A percentile compares a stretch with the other conserved stretches of the same genome.
Evolutionary conservation across 2,113 vertebrate genomes (phyloP).

Genomic region (Acrocephalus kingi): DNA sequence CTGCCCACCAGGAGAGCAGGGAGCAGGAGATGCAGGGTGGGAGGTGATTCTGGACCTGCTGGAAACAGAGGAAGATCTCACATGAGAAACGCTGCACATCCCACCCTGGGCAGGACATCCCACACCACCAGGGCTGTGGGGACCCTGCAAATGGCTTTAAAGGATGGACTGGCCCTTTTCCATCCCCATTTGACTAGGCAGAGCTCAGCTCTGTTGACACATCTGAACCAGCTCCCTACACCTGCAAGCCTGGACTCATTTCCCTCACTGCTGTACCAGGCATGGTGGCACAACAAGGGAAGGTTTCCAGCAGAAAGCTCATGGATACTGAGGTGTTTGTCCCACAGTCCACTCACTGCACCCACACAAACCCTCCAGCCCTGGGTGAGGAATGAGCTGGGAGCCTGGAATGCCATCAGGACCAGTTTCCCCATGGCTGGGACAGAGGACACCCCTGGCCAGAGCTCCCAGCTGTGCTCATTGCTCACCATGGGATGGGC

Average conservation of each 20-base stretch:
- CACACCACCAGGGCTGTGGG: fast-evolving
- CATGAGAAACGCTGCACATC: fast-evolving
- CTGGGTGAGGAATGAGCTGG: neutral
- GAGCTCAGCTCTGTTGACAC: neutral
- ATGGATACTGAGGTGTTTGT: fast-evolving
- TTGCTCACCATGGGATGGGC: neutral
- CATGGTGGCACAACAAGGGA: neutral
- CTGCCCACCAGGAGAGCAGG: neutral
- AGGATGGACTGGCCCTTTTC: neutral
- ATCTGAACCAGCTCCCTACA: neutral
- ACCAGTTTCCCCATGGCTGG: fast-evolving
- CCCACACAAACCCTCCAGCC: neutral
- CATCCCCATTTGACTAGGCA: neutral
- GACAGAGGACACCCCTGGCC: neutral
- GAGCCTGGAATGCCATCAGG: fast-evolving
- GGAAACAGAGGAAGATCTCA: neutral
- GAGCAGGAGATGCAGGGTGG: fast-evolving
- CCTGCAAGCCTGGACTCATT: neutral
- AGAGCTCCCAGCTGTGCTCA: neutral
- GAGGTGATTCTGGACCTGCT: fast-evolving
- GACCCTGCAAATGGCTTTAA: neutral
- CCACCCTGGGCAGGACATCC: neutral
- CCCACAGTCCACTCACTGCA: neutral
- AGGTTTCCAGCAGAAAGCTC: neutral
- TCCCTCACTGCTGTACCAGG: neutral